phyloP scores from a whole-genome alignment of 2,797 vertebrate genomes.

The Onychomys arenicola region DNA sequence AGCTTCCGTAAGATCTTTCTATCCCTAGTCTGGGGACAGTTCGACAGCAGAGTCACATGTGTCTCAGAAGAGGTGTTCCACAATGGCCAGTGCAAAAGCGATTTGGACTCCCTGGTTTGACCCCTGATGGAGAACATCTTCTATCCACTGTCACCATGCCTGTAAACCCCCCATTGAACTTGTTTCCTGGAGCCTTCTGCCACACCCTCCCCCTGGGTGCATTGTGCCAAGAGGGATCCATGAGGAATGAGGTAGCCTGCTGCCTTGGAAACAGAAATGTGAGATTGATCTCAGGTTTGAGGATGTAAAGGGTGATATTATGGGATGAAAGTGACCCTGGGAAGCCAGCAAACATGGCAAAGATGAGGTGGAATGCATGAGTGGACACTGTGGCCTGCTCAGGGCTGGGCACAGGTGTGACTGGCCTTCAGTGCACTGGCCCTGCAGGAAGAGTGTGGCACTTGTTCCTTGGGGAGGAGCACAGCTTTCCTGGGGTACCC shows the following conservation, averaged over 20 bases:
- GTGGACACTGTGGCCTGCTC: neutral
- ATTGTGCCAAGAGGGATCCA: neutral
- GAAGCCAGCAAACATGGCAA: neutral
- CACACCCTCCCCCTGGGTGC: neutral
- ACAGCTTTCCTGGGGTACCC: neutral
- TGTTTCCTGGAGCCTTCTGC: neutral
- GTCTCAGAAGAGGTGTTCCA: neutral
- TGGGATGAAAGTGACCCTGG: neutral
- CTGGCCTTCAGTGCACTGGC: neutral
- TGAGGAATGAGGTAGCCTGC: neutral
- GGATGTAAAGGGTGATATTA: neutral
- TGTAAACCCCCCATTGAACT: neutral
- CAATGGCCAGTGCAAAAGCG: neutral
- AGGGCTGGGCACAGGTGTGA: neutral
- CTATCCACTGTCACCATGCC: neutral
- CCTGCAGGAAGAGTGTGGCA: neutral
- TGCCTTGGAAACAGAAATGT: neutral
- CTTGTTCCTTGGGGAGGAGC: neutral
- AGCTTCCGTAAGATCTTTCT: slow-evolving; percentile 76
- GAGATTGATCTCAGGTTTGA: neutral
- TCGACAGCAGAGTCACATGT: slow-evolving; percentile 52
- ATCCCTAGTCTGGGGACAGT: slow-evolving; percentile 49
- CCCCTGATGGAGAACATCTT: neutral
- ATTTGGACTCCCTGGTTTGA: neutral
- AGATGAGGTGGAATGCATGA: neutral